A percentile compares a stretch with the other conserved stretches of the same genome.
Evolutionary conservation across 1,140 invertebrate genomes (phyloP).

Genomic region (Vollenhovia emeryi): DNA sequence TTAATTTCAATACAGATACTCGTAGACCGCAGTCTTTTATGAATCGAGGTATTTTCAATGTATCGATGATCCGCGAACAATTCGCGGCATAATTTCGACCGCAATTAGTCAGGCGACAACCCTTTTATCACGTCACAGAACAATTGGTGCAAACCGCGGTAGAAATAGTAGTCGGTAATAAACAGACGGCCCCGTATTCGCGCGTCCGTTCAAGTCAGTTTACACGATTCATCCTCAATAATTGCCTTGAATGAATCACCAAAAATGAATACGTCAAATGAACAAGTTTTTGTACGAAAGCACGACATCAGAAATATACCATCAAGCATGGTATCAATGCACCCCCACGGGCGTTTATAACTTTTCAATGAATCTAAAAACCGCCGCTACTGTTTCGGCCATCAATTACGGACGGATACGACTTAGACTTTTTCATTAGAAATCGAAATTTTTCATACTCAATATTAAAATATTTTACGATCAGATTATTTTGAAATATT

Average conservation of each 20-base stretch:
- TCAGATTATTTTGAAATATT: not conserved
- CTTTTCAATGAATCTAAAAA: not conserved
- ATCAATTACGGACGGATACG: not conserved
- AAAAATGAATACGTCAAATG: slow-evolving; percentile 21
- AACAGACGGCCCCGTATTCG: not conserved
- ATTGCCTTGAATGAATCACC: slow-evolving; percentile 37
- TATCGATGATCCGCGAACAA: slow-evolving; percentile 26
- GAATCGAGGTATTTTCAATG: slow-evolving; percentile 37
- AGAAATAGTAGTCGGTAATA: slow-evolving; percentile 37
- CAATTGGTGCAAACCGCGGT: slow-evolving; percentile 19
- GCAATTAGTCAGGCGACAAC: slow-evolving; percentile 46
- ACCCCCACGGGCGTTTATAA: not conserved
- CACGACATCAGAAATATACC: not conserved
- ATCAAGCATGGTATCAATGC: not conserved
- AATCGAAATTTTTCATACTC: not conserved
- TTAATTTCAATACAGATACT: slow-evolving; percentile 20
- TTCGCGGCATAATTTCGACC: slow-evolving; percentile 40
- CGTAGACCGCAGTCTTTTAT: slow-evolving; percentile 8
- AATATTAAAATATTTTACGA: not conserved
- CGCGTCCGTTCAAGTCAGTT: slow-evolving; percentile 17
- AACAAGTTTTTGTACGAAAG: slow-evolving; percentile 15
- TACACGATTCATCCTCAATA: slow-evolving; percentile 40
- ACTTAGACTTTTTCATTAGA: not conserved
- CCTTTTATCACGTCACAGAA: slow-evolving; percentile 37
- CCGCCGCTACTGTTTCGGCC: not conserved